Percentiles rank a stretch among this genome's conserved stretches.
Conservation (phyloP, 35 echinoderm and acorn worm species). For the Anneissia japonica region DNA sequence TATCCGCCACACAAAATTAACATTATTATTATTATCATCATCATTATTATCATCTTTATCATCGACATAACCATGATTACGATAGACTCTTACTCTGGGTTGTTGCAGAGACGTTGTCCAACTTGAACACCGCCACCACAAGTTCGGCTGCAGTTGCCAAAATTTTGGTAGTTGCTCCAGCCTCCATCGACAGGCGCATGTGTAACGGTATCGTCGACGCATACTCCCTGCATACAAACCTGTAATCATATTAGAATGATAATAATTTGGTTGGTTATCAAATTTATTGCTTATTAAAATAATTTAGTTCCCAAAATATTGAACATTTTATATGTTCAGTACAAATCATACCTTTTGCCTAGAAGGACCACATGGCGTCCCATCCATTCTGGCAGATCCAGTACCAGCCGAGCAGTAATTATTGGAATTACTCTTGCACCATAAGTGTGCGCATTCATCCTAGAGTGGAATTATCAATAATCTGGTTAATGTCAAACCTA, state of each 20-base stretch:
- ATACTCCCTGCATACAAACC: conserved; percentile 46
- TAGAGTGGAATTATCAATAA: no score
- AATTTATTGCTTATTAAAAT: no score
- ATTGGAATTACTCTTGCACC: not conserved
- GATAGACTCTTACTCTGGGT: conserved; percentile 31
- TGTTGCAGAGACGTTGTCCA: conserved; percentile 33
- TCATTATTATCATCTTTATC: no score
- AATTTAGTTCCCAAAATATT: no score
- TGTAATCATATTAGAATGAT: conserved; percentile 18
- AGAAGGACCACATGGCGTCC: not conserved
- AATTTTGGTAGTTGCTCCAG: conserved; percentile 37
- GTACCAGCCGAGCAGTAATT: not conserved
- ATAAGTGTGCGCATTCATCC: not conserved
- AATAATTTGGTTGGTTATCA: no score
- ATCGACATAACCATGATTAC: no score
- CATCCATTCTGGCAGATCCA: not conserved
- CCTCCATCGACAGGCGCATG: conserved; percentile 27
- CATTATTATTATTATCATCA: no score
- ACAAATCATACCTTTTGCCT: not conserved
- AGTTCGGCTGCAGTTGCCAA: conserved; percentile 36
- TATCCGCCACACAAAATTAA: no score
- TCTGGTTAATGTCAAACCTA: no score
- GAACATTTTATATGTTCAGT: not conserved
- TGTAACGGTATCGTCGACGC: not conserved
- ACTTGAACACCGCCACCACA: conserved; percentile 60